These are phyloP conservation scores for Drosophila navojoa DNA, from an alignment of 1,140 invertebrate species.

Conservation along the genomic window DNA sequence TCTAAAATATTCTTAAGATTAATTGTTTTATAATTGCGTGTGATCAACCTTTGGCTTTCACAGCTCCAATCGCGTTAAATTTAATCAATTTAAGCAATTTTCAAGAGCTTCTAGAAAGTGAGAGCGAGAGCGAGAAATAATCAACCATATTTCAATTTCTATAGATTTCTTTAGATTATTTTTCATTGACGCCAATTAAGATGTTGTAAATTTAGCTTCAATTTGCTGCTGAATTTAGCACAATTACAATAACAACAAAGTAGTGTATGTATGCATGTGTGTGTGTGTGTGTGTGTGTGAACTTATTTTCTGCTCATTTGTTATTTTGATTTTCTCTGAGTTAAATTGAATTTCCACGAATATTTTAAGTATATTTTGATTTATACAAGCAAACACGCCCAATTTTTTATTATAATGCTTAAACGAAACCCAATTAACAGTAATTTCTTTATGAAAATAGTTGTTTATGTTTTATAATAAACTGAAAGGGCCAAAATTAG, in stretches of 20 bases:
- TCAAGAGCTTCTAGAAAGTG: neutral
- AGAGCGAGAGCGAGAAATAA: neutral
- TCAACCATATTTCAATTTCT: constrained; percentile 7
- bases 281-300: neutral
- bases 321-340: constrained; percentile 8
- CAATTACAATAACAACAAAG: constrained; percentile 7
- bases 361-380: constrained; percentile 21
- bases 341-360: constrained; percentile 25
- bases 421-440: neutral
- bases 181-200: constrained; percentile 39
- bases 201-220: constrained; percentile 32
- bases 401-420: constrained; percentile 13
- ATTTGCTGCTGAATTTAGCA: constrained; percentile 30
- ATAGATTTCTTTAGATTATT: constrained; percentile 30
- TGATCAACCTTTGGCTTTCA: neutral
- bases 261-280: neutral
- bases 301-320: neutral
- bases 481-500: constrained; percentile 50
- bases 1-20: neutral
- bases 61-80: constrained; percentile 14
- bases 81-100: constrained; percentile 26
- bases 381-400: constrained; percentile 3
- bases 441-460: constrained; percentile 53
- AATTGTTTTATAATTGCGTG: constrained; percentile 9
- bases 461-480: constrained; percentile 50